phyloP scores from a whole-genome alignment of 2,797 vertebrate species.

The Sebastolobus alascanus region DNA sequence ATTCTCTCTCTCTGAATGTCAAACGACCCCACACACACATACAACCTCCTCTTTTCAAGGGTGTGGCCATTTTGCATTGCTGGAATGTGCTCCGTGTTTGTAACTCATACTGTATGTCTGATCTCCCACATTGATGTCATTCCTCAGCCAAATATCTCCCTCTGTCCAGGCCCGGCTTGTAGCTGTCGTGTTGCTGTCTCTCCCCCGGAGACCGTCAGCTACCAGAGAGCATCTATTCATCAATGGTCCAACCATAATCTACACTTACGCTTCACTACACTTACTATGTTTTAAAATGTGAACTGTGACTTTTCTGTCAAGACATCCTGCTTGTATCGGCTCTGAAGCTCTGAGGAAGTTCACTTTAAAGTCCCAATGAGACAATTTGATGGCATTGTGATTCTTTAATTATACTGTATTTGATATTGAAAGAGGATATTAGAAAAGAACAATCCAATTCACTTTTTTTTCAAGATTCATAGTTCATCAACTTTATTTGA shows the following conservation, averaged over 20 bases:
- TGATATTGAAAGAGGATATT: not conserved
- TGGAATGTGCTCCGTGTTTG: conserved; percentile 74
- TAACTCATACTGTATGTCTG: conserved; percentile 69
- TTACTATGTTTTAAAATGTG: not conserved
- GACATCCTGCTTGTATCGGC: not conserved
- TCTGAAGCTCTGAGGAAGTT: not conserved
- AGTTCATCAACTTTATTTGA: not conserved
- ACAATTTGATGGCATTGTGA: not conserved
- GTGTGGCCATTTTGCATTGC: conserved; percentile 72
- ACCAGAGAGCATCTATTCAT: conserved; percentile 8
- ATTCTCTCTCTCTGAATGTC: conserved; percentile 68
- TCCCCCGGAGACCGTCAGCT: conserved; percentile 16
- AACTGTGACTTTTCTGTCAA: not conserved
- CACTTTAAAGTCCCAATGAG: not conserved
- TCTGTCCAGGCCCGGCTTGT: conserved; percentile 17
- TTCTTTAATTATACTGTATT: not conserved
- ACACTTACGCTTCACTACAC: not conserved
- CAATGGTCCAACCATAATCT: not conserved
- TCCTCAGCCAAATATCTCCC: conserved; percentile 52
- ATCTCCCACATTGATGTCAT: conserved; percentile 69
- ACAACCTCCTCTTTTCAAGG: conserved; percentile 61
- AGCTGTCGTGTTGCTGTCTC: conserved; percentile 6
- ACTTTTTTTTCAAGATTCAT: not conserved
- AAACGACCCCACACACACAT: conserved; percentile 27
- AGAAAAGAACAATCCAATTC: not conserved